Evolutionary conservation across 2,797 vertebrate species (phyloP), one percentile per base, ranked within the genome.

Genomic region (Manis pentadactyla): DNA sequence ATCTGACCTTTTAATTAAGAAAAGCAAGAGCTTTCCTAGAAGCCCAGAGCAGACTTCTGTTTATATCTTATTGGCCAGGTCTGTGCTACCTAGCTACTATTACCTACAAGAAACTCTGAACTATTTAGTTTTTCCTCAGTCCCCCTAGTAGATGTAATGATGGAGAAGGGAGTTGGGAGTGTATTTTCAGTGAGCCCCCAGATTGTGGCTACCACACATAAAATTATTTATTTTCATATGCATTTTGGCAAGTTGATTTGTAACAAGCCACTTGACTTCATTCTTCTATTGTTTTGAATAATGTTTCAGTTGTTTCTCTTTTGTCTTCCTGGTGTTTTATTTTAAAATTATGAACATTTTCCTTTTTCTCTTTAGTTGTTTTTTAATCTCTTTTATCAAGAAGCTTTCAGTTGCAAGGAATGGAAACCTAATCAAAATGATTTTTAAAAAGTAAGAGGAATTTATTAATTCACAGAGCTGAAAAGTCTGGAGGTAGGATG

Each of bases 1-100:
- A 46, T 66, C 55, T 66, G 75, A 73, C 19, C 55, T 61, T 90
- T 90, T 93, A 75, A 87, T 74, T 92, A 55, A 87, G 57, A 74
- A 82, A 93, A 78, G 69, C 39, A 53, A 57, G 73, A 66, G 29
- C 57, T 78, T 93, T 83, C 14, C 63, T 77, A 87, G 77, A 61
- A 73, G 34, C 51, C 53, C 49, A 34, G 10, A 59, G 57, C 23
- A 78, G 78, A 66, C 39, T 78, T 66, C 5, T 63, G 39, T 78
- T 59, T 29, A 8, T 25, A 11, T 84, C 37, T 74, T 18, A 4
- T 25, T 82, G 90, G 13, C 23, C 75, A 59, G 61, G 25, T 31
- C 61, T 18, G 19, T 59, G 14, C 51, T 39, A 17, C 11, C 2
- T 19, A 27, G 11, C 31, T 73, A 7, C 19, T 69, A 29, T 23